Conservation (phyloP, 2,797 vertebrate species). For the Rhinichthys osculus region DNA sequence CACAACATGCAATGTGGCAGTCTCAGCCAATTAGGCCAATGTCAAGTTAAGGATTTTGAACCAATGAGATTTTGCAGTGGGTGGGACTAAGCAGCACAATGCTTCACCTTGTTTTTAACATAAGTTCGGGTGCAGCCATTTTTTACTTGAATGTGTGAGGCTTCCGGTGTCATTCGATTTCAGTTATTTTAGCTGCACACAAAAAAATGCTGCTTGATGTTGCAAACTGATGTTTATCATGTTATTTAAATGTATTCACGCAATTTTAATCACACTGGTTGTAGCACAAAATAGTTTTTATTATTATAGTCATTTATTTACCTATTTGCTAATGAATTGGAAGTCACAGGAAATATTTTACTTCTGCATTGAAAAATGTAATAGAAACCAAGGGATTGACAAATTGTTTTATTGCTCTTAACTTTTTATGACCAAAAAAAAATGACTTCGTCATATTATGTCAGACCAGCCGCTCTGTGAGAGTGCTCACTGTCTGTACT, state of each 20-base stretch:
- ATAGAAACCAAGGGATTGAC: not conserved
- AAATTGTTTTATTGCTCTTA: not conserved
- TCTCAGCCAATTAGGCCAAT: constrained; percentile 8
- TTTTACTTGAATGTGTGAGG: not conserved
- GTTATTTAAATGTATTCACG: not conserved
- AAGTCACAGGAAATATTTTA: not conserved
- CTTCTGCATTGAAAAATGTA: not conserved
- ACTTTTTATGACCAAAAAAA: not conserved
- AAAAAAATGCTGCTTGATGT: not conserved
- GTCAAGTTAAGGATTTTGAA: not conserved
- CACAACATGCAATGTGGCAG: not conserved
- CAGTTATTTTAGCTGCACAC: not conserved
- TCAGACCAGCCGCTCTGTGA: constrained; percentile 16
- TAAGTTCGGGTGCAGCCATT: not conserved
- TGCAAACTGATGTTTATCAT: not conserved
- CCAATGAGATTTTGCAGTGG: not conserved
- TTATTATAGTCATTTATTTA: not conserved
- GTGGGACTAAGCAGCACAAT: not conserved
- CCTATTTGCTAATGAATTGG: not conserved
- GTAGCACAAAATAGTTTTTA: not conserved
- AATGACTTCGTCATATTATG: not conserved
- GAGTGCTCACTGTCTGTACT: constrained; percentile 16
- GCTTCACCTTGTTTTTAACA: not conserved
- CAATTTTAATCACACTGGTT: not conserved
- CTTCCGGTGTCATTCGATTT: not conserved